These are phyloP conservation scores for Nematopogon swammerdamellus DNA, from an alignment of 2,888 invertebrate species.

Conservation along the genomic window DNA sequence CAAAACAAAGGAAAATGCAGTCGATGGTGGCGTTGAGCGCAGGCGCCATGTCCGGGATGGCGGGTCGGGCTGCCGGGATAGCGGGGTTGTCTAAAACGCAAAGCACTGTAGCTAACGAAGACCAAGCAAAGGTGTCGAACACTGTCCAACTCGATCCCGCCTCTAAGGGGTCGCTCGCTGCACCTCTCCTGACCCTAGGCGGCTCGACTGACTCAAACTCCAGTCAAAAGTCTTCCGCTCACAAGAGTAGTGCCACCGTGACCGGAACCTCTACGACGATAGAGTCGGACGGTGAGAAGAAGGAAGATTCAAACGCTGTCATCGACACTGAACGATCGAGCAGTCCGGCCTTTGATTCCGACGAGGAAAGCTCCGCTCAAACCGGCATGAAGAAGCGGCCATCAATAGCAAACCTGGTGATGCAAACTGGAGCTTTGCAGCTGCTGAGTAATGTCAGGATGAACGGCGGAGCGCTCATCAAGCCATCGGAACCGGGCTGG, in stretches of 20 bases:
- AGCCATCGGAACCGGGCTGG: conserved; percentile 21
- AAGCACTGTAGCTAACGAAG: conserved; percentile 65
- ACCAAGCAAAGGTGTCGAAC: conserved; percentile 60
- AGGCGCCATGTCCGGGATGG: conserved; percentile 89
- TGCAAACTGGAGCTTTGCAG: conserved; percentile 60
- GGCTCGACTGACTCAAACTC: conserved; percentile 58
- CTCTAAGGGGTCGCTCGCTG: conserved; percentile 36
- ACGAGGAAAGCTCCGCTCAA: conserved; percentile 78
- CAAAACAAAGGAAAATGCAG: conserved; percentile 93
- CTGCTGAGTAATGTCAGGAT: conserved; percentile 52
- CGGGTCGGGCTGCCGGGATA: conserved; percentile 82
- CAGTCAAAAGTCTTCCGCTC: conserved; percentile 58
- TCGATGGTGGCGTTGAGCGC: conserved; percentile 90
- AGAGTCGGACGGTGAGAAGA: conserved; percentile 45
- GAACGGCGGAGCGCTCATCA: conserved; percentile 52
- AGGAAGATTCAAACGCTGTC: conserved; percentile 32
- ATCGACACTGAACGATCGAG: conserved; percentile 77
- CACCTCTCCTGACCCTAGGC: conserved; percentile 36
- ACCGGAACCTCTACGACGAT: conserved; percentile 58
- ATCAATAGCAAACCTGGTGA: conserved; percentile 65
- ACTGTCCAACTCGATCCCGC: conserved; percentile 35
- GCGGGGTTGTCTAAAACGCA: conserved; percentile 78
- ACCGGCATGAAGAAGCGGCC: conserved; percentile 59
- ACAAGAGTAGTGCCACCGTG: conserved; percentile 54
- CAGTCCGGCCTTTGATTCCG: conserved; percentile 92